Base-by-base conservation (phyloP, 2,797 vertebrate species). In the Pteronotus mesoamericanus region DNA sequence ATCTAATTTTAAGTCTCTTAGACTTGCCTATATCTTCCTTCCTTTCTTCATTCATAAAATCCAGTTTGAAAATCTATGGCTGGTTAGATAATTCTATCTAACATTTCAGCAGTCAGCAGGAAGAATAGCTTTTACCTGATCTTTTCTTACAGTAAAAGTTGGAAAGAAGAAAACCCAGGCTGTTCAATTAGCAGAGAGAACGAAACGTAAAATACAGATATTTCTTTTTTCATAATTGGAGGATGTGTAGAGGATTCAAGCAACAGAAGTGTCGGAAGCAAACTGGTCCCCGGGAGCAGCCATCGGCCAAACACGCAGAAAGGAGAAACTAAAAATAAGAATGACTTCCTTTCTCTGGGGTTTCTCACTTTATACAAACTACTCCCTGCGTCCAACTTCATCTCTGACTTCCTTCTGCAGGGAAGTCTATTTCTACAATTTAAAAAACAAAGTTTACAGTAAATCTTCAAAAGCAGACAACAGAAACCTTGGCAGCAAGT, bases 381-480 rank as follows among this genome's bases (percentile, higher is more conserved):
- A 48, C 18, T 86, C 59, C 64, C 46, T 39, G 46, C 42, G 51
- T 90, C 72, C 72, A 78, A 57, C 80, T 78, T 91, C 84, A 34
- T 94, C 80, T 95, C 90, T 91, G 80, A 97, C 93, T 97, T 96
- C 77, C 80, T 94, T 95, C 86, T 83, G 90, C 55, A 79, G 37
- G 88, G 51, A 92, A 90, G 86, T 91, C 68, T 97, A 78, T 94
- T 95, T 94, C 88, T 78, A 90, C 86, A 74, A 96, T 92, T 90
- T 88, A 96, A 91, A 90, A 55, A 59, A 86, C 42, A 29, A 37
- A 89, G 66, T 92, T 91, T 86, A 83, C 12, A 88, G n/a, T 89
- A 95, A 92, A 84, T 96, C 89, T 95, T 93, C 61, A 89, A 9
- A 42, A 74, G 32, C 66, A 92, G 59, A 94, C 66, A 75, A 53